Conservation (phyloP, 2,888 invertebrate species). For the Cantharis flavilabris region DNA sequence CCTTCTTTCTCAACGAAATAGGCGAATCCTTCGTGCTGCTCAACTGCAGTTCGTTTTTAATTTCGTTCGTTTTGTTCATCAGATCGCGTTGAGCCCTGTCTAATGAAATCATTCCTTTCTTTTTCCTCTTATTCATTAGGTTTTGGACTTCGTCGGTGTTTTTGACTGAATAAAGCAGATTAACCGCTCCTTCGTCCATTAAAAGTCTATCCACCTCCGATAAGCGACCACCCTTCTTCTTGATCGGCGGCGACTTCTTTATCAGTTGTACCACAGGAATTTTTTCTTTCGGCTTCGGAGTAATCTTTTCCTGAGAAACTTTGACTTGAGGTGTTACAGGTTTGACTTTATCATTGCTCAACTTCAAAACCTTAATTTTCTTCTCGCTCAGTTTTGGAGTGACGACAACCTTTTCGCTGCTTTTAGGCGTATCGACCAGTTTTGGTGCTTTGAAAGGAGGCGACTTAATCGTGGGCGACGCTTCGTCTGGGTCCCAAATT, state of each 20-base stretch:
- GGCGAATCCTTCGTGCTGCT: slow-evolving; percentile 52
- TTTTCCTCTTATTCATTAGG: slow-evolving; percentile 37
- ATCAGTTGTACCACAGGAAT: background rate
- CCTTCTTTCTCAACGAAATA: slow-evolving; percentile 57
- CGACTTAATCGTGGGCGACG: slow-evolving; percentile 12
- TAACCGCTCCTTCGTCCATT: slow-evolving; percentile 85
- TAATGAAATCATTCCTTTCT: slow-evolving; percentile 42
- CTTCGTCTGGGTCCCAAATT: slow-evolving; percentile 74
- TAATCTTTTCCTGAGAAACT: background rate
- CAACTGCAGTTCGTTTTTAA: slow-evolving; percentile 50
- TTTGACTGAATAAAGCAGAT: slow-evolving; percentile 82
- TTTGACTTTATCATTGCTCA: background rate
- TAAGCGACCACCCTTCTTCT: slow-evolving; percentile 43
- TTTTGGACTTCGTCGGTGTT: slow-evolving; percentile 50
- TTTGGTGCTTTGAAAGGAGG: slow-evolving; percentile 1
- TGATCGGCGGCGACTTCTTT: slow-evolving; percentile 3
- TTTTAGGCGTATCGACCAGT: background rate
- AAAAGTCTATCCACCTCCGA: slow-evolving; percentile 77
- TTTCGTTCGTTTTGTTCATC: slow-evolving; percentile 49
- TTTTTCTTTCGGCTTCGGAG: background rate
- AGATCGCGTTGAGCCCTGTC: slow-evolving; percentile 49
- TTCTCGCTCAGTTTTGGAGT: background rate
- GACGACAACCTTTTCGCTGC: background rate
- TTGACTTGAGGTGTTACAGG: background rate
- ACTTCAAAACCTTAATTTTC: background rate